Conservation (phyloP, 53 echinoderm and acorn worm species). For the Henricia sp. region DNA sequence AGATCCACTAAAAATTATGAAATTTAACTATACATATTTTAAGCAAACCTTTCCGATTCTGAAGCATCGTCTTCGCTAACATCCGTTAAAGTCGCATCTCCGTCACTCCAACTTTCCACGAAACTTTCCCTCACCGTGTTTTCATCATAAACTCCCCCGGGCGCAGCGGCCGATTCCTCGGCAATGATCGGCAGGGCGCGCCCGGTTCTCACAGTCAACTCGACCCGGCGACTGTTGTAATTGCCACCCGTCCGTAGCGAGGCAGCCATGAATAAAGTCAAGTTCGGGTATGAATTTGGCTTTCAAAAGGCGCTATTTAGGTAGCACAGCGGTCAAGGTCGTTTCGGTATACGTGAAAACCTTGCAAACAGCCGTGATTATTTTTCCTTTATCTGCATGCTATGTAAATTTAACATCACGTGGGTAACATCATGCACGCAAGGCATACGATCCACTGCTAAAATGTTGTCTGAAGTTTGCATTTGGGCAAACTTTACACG, state of each 20-base stretch:
- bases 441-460: no score
- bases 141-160: neutral
- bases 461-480: no score
- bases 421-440: no score
- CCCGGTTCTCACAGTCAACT: neutral
- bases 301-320: no score
- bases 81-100: neutral
- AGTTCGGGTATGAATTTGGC: neutral
- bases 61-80: neutral
- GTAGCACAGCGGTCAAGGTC: no score
- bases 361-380: no score
- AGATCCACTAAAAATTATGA: no score
- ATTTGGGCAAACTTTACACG: no score
- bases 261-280: neutral
- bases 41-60: neutral
- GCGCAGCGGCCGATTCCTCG: constrained; percentile 17
- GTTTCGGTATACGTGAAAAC: no score
- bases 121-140: neutral
- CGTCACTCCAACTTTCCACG: neutral
- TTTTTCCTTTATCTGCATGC: no score
- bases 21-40: no score
- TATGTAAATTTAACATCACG: no score
- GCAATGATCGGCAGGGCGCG: constrained; percentile 3
- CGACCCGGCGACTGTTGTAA: neutral
- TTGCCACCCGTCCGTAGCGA: neutral